Evolutionary conservation across 2,797 vertebrate genomes (phyloP).

Genomic region (Pseudomugil gertrudae): DNA sequence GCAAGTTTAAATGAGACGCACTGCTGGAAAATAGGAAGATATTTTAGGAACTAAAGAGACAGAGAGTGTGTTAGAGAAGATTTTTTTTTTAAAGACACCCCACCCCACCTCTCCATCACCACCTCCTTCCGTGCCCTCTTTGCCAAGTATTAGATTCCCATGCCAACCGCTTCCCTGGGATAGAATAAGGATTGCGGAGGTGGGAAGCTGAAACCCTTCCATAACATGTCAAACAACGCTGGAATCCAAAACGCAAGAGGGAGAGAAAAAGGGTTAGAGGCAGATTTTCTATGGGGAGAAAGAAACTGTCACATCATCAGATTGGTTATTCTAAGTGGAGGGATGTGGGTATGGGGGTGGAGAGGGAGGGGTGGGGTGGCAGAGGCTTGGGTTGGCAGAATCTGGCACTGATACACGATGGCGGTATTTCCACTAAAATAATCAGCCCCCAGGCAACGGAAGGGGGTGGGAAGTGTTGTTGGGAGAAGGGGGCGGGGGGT

Average conservation of each 20-base stretch:
- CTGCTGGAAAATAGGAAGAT: slow-evolving; percentile 35
- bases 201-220: slow-evolving; percentile 83
- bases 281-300: slow-evolving; percentile 81
- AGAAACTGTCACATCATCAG: slow-evolving; percentile 86
- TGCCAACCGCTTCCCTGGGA: slow-evolving; percentile 81
- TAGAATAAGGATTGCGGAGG: slow-evolving; percentile 83
- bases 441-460: slow-evolving; percentile 81
- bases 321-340: slow-evolving; percentile 80
- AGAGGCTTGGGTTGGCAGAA: slow-evolving; percentile 78
- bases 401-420: slow-evolving; percentile 77
- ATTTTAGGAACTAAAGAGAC: slow-evolving; percentile 44
- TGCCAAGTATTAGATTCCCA: slow-evolving; percentile 81
- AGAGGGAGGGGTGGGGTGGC: slow-evolving; percentile 68
- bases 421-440: slow-evolving; percentile 81
- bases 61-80: slow-evolving; percentile 59
- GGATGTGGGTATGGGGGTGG: slow-evolving; percentile 77
- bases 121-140: slow-evolving; percentile 66
- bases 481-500: slow-evolving; percentile 2
- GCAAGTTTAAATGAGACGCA: slow-evolving; percentile 48
- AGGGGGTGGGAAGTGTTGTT: slow-evolving; percentile 48
- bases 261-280: slow-evolving; percentile 78
- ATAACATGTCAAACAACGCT: slow-evolving; percentile 84
- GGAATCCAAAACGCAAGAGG: slow-evolving; percentile 76
- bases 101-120: slow-evolving; percentile 52
- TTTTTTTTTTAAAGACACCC: slow-evolving; percentile 52